Base-by-base conservation (phyloP, 2,113 vertebrate species). In the Hystrix brachyura region DNA sequence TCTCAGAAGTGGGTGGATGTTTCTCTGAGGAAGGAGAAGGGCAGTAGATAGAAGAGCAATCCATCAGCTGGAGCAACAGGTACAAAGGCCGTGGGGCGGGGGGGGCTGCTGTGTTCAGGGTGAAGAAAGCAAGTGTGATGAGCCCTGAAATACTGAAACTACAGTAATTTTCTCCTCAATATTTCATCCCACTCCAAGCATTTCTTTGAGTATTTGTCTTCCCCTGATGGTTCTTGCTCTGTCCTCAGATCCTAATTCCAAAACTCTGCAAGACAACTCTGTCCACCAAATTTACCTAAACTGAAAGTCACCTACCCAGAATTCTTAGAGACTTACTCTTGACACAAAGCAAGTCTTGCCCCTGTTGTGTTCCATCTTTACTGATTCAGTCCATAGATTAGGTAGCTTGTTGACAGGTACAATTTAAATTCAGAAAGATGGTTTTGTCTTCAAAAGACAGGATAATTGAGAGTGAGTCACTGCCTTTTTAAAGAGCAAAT, bases 381-480 rank as follows among this genome's bases (percentile, higher is more conserved):
- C 17, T 79, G 32, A 86, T 62, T 80, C 25, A 23, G 27, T 82
- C n/a, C 8, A 34, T 29, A 82, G 53, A 53, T 80, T 25, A 87
- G 72, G 71, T 18, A 18, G 29, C 23, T 72, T 67, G 38, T 46
- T 82, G 78, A 82, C 67, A 53, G 72, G 18, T 62, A 3, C 4
- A 46, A 29, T 91, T 96, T 92, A 95, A 87, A 90, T 79, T 71
- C 85, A 62, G 21, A 83, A 60, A 90, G 85, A 87, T 43, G 82
- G 43, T 29, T 85, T 48, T 92, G 60, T 72, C 84, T 96, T 86
- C 15, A 65, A 79, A 55, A 92, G 86, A 85, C 96, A 80, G 83
- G 76, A 90, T 82, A 85, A 97, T 64, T 94, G 60, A 10, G 32
- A 78, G 53, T 71, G 34, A 98, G 48, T 92, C 64, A 90, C 38